Percentiles rank a stretch among this genome's conserved stretches.
phyloP scores from a whole-genome alignment of 1,140 invertebrate species.

The Panagrolaimus sp. region DNA sequence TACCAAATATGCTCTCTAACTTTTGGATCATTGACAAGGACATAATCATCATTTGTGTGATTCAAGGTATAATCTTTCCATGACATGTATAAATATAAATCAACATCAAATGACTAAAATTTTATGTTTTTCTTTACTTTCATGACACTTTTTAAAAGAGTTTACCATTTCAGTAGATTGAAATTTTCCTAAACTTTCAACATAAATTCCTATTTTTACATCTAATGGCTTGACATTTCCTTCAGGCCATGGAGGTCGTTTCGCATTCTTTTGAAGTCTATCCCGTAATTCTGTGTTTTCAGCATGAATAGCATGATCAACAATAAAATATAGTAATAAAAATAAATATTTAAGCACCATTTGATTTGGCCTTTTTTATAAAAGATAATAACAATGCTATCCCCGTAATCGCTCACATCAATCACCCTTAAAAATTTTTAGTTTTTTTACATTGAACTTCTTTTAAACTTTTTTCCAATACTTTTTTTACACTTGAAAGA shows the following conservation, averaged over 20 bases:
- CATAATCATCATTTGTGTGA: conserved; percentile 49
- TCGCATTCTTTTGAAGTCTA: conserved; percentile 29
- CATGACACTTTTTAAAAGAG: too few species aligned
- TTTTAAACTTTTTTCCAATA: too few species aligned
- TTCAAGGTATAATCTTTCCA: conserved; percentile 49
- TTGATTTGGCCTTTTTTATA: too few species aligned
- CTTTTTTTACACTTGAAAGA: too few species aligned
- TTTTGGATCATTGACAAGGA: conserved; percentile 51
- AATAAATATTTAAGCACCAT: too few species aligned
- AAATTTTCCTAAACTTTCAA: conserved; percentile 52
- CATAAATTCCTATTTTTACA: conserved; percentile 50
- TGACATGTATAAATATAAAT: conserved; percentile 54
- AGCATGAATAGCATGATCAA: too few species aligned
- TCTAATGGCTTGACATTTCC: conserved; percentile 29
- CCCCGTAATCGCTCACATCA: too few species aligned
- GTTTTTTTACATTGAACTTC: too few species aligned
- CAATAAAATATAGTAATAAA: too few species aligned
- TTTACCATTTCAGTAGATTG: conserved; percentile 46
- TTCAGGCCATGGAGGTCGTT: conserved; percentile 22
- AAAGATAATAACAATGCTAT: too few species aligned
- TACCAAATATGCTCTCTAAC: conserved; percentile 52
- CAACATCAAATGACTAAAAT: conserved; percentile 57
- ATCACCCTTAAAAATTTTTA: too few species aligned
- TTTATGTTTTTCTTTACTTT: not conserved
- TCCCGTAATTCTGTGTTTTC: conserved; percentile 13